Evolutionary conservation across 2,888 invertebrate species (phyloP).

Genomic region (Meliscaeva auricollis): DNA sequence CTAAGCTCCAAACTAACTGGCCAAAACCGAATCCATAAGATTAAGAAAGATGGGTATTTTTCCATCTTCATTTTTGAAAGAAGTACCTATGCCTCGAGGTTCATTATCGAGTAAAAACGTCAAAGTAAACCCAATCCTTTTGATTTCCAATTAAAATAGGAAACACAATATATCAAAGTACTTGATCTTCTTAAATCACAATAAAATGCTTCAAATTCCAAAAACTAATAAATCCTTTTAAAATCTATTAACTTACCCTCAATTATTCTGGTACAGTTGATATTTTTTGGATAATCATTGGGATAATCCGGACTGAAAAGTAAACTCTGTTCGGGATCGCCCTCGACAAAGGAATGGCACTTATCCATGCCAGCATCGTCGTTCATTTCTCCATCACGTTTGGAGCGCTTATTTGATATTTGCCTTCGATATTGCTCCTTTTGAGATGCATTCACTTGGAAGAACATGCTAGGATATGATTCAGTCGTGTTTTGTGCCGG

Average conservation of each 20-base stretch:
- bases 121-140: too few relatives aligned
- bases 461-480: slow-evolving; percentile 71
- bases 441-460: slow-evolving; percentile 62
- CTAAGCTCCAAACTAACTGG: too few relatives aligned
- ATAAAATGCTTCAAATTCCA: too few relatives aligned
- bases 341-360: slow-evolving; percentile 86
- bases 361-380: slow-evolving; percentile 79
- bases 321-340: slow-evolving; percentile 86
- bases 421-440: slow-evolving; percentile 42
- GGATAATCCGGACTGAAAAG: slow-evolving; percentile 90
- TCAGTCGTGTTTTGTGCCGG: slow-evolving; percentile 60
- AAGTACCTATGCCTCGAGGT: too few relatives aligned
- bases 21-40: too few relatives aligned
- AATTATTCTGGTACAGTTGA: slow-evolving; percentile 88
- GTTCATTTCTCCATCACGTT: slow-evolving; percentile 77
- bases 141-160: too few relatives aligned
- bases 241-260: slow-evolving; percentile 86
- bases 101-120: too few relatives aligned
- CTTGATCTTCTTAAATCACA: too few relatives aligned
- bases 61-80: too few relatives aligned
- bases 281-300: slow-evolving; percentile 87
- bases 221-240: background rate
- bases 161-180: too few relatives aligned
- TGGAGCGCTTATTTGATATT: slow-evolving; percentile 69
- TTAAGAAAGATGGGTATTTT: too few relatives aligned